Conservation (phyloP, 1,140 invertebrate genomes). For the Dryas iulia region DNA sequence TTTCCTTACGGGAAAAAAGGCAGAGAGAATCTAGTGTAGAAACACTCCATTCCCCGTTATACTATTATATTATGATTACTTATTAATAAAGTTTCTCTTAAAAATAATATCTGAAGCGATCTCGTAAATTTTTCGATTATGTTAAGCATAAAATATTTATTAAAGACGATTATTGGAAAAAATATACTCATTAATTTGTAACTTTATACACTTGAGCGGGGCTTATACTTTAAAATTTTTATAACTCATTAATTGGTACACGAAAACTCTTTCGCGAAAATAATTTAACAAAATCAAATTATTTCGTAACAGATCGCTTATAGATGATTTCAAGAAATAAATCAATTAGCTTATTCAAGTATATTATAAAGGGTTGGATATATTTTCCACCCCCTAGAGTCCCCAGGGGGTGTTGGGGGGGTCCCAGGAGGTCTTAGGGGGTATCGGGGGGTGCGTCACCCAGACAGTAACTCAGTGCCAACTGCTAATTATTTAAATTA, state of each 20-base stretch:
- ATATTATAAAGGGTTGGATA: not conserved
- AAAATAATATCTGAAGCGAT: too few relatives aligned
- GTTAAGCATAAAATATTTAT: too few relatives aligned
- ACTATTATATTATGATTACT: too few relatives aligned
- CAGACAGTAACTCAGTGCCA: constrained; percentile 2
- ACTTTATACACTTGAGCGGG: not conserved
- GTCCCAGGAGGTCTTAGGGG: not conserved
- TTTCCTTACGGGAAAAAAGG: too few relatives aligned
- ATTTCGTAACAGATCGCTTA: not conserved
- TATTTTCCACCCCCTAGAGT: not conserved
- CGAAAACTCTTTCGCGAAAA: not conserved
- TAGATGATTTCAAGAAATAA: too few relatives aligned
- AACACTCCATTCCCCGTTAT: too few relatives aligned
- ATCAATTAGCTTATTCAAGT: not conserved
- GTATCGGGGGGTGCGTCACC: not conserved
- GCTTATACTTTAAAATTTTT: not conserved
- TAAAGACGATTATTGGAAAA: too few relatives aligned
- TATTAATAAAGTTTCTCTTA: too few relatives aligned
- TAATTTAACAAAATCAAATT: not conserved
- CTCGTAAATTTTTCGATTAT: too few relatives aligned
- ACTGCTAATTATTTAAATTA: constrained; percentile 21
- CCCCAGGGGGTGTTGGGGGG: not conserved
- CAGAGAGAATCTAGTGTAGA: too few relatives aligned
- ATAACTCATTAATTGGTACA: not conserved
- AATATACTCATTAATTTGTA: too few relatives aligned